Base-by-base conservation (phyloP, 2,797 vertebrate species). In the Eupleurogrammus muticus region DNA sequence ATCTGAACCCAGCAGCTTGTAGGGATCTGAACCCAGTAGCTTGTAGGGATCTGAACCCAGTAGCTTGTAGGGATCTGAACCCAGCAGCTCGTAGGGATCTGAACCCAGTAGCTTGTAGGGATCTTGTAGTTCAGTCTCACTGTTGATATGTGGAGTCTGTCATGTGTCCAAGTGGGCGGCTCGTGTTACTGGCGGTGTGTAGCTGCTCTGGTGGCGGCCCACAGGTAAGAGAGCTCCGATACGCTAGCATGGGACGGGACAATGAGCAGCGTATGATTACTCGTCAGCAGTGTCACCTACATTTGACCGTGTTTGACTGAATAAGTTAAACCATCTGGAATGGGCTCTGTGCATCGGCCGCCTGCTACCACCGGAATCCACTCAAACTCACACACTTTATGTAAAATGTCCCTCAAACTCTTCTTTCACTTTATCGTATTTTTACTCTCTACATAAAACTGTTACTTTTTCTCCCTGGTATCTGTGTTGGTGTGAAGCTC, bases 201-300 rank as follows among this genome's bases (percentile, higher is more conserved):
- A 75, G 74, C 78, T 66, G 83, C 79, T 84, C 34, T 65, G 71
- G 73, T 80, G 78, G 78, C 21, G 46, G 63, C 77, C 62, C 79
- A 69, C 83, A 80, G 89, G 91, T 90, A 87, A 90, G 80, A 82
- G 80, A 87, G 87, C 89, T 86, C 82, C 40, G 84, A 81, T 85
- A 87, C 75, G 73, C 79, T 73, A 74, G 81, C 80, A 82, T 85
- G 74, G 73, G 79, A 75, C 7, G 65, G 82, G 79, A 92, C 89
- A 89, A 86, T 89, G 82, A 87, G 83, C 84, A 86, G 91, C 81
- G 70, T 89, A 92, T 92, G 88, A 93, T 93, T 92, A 93, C 90
- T 87, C 70, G 82, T 89, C 89, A 86, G 85, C 83, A 73, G 82
- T 83, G 88, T 92, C 90, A 89, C 89, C 87, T 81, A 81, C 81